Percentiles rank a stretch among this genome's conserved stretches.
Evolutionary conservation across 2,113 vertebrate genomes (phyloP).

Genomic region (Paratilapia polleni): DNA sequence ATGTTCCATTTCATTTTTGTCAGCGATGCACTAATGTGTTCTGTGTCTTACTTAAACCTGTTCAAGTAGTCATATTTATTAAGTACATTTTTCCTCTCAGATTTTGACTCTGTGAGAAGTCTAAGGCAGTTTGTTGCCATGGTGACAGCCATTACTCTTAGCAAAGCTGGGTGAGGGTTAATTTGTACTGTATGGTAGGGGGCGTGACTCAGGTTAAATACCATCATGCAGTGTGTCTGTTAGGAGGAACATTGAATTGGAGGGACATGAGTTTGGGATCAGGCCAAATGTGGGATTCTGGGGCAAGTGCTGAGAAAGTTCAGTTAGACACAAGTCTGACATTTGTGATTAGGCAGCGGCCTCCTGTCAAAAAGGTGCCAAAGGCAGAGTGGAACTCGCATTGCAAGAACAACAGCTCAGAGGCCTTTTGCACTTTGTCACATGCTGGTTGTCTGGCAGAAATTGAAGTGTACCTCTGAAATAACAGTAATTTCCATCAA

Average conservation of each 20-base stretch:
- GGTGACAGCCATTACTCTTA: constrained; percentile 13
- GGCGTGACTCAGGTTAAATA: constrained; percentile 30
- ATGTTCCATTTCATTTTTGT: constrained; percentile 3
- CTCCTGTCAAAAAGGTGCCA: constrained; percentile 41
- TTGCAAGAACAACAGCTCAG: constrained; percentile 22
- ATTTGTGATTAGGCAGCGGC: constrained; percentile 38
- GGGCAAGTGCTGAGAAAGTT: constrained; percentile 35
- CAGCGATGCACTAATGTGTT: background rate
- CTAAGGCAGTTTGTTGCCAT: constrained; percentile 43
- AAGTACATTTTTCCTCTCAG: background rate
- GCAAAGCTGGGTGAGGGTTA: constrained; percentile 30
- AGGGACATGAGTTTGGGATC: constrained; percentile 10
- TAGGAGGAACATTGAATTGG: constrained; percentile 7
- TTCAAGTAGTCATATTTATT: background rate
- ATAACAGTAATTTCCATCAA: background rate
- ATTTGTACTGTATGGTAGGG: constrained; percentile 15
- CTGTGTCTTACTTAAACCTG: constrained; percentile 8
- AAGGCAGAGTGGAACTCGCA: constrained; percentile 29
- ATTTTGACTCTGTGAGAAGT: background rate
- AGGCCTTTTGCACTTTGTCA: constrained; percentile 10
- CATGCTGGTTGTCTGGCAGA: constrained; percentile 20
- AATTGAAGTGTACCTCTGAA: background rate
- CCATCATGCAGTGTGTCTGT: background rate
- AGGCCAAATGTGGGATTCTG: constrained; percentile 16
- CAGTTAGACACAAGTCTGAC: constrained; percentile 35